These are phyloP conservation scores for Tubulanus polymorphus DNA, from an alignment of 2,888 invertebrate genomes.

Conservation along the genomic window DNA sequence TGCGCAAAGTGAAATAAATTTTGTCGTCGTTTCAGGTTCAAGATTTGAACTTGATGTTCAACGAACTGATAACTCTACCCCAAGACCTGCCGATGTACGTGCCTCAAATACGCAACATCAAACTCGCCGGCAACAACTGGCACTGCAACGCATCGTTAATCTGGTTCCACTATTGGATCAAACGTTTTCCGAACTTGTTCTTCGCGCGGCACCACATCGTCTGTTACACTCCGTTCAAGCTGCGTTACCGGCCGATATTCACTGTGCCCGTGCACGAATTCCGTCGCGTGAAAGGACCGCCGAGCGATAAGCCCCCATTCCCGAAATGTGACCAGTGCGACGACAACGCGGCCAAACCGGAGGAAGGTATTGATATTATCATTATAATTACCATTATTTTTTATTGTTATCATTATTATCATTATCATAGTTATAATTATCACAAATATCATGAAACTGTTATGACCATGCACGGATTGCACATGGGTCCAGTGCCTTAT, in stretches of 20 bases:
- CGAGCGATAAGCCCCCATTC: too few species aligned
- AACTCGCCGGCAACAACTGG: conserved; percentile 68
- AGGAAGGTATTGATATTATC: too few species aligned
- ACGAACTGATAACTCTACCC: conserved; percentile 64
- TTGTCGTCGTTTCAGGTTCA: conserved; percentile 8
- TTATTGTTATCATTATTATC: too few species aligned
- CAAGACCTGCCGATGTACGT: conserved; percentile 67
- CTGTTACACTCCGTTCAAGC: conserved; percentile 50
- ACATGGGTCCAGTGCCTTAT: too few species aligned
- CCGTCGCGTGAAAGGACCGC: conserved; percentile 10
- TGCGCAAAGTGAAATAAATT: too few species aligned
- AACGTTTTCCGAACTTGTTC: conserved; percentile 53
- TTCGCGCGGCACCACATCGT: conserved; percentile 45
- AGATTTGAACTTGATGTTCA: conserved; percentile 66
- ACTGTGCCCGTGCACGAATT: conserved; percentile 26
- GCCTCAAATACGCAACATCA: conserved; percentile 65
- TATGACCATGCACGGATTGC: too few species aligned
- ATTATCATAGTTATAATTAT: too few species aligned
- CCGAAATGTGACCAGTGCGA: too few species aligned
- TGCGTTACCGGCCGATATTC: conserved; percentile 35
- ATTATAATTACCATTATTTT: too few species aligned
- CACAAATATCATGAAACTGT: too few species aligned
- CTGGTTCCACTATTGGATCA: conserved; percentile 61
- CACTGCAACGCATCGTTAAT: conserved; percentile 59
- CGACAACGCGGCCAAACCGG: too few species aligned